Conservation (phyloP, 1,140 invertebrate genomes). For the Leptoteleia sp. region DNA sequence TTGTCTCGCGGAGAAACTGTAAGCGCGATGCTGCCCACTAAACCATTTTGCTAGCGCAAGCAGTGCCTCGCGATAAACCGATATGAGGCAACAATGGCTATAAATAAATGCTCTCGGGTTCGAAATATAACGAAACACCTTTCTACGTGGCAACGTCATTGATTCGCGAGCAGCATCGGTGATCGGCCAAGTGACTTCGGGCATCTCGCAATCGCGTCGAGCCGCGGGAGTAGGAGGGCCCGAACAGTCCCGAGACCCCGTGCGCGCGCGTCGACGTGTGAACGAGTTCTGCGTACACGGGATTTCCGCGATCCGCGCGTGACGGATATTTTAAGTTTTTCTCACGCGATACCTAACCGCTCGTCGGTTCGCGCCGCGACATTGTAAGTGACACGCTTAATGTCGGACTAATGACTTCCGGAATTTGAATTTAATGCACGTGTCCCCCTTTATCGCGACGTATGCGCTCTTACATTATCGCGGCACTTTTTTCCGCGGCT, state of each 20-base stretch:
- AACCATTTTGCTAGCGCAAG: slow-evolving; percentile 17
- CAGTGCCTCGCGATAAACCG: slow-evolving; percentile 11
- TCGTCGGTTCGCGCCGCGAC: slow-evolving; percentile 7
- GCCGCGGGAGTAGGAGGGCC: slow-evolving; percentile 25
- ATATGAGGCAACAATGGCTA: slow-evolving; percentile 42
- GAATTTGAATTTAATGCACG: slow-evolving; percentile 45
- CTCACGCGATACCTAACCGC: slow-evolving; percentile 3
- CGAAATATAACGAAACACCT: slow-evolving; percentile 51
- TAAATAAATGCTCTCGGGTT: slow-evolving; percentile 44
- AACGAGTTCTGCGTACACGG: slow-evolving; percentile 11
- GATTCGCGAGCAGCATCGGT: slow-evolving; percentile 38
- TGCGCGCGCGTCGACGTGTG: slow-evolving; percentile 17
- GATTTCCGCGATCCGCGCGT: slow-evolving; percentile 25
- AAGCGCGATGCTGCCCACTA: slow-evolving; percentile 44
- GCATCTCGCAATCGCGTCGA: slow-evolving; percentile 42
- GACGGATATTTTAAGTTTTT: slow-evolving; percentile 37
- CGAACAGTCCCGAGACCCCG: too few relatives aligned
- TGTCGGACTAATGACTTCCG: slow-evolving; percentile 39
- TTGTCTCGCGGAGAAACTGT: slow-evolving; percentile 31
- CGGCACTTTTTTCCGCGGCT: not conserved
- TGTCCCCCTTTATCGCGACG: slow-evolving; percentile 18
- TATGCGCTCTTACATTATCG: slow-evolving; percentile 6
- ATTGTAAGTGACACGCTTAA: slow-evolving; percentile 33
- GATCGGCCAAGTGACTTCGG: slow-evolving; percentile 24
- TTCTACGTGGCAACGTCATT: slow-evolving; percentile 47